These are phyloP conservation scores for Esperia sulphurella DNA, from an alignment of 2,888 invertebrate genomes.

Conservation along the genomic window DNA sequence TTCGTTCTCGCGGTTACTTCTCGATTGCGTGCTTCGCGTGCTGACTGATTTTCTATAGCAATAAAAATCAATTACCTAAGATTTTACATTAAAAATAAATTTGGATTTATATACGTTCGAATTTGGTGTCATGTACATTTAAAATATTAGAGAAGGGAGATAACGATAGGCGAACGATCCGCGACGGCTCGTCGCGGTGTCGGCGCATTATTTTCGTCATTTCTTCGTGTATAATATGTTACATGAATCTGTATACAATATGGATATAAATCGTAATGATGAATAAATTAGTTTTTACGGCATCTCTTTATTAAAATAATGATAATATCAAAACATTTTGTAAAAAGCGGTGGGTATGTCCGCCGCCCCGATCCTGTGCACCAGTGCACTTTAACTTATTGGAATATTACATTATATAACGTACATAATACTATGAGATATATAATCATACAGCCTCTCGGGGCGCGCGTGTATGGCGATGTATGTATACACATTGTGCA, in stretches of 20 bases:
- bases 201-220: conserved; percentile 77
- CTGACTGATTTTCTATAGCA: conserved; percentile 82
- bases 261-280: conserved; percentile 78
- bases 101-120: conserved; percentile 80
- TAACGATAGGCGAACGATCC: conserved; percentile 74
- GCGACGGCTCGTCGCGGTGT: conserved; percentile 61
- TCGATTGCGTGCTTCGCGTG: conserved; percentile 81
- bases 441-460: conserved; percentile 80
- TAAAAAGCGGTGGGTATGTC: conserved; percentile 75
- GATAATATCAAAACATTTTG: conserved; percentile 77
- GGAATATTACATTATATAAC: conserved; percentile 80
- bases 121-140: conserved; percentile 81
- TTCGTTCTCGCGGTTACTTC: conserved; percentile 79
- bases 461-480: conserved; percentile 83
- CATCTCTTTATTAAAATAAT: conserved; percentile 79
- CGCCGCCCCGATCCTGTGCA: conserved; percentile 78
- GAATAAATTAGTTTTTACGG: conserved; percentile 78
- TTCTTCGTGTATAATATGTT: conserved; percentile 82
- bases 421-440: conserved; percentile 79
- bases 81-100: conserved; percentile 79
- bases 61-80: conserved; percentile 81
- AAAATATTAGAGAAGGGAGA: conserved; percentile 75
- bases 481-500: conserved; percentile 85
- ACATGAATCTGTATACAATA: conserved; percentile 82
- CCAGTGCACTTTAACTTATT: conserved; percentile 80